These are phyloP conservation scores for Notoglanidium macrostoma DNA, from an alignment of 2,797 vertebrate genomes.

Conservation along the genomic window DNA sequence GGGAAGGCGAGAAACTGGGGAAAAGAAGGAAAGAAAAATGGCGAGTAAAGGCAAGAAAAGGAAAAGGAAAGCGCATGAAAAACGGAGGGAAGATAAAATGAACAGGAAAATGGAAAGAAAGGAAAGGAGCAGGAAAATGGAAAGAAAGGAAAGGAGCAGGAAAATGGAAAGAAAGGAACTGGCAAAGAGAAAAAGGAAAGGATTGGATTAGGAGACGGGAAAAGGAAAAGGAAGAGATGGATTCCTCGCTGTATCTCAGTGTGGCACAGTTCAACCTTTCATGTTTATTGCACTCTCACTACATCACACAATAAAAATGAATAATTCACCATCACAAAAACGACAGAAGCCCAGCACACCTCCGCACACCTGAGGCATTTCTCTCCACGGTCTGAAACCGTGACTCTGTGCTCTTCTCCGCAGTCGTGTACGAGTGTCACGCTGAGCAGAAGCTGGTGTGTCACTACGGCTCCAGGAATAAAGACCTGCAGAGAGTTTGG, in stretches of 20 bases:
- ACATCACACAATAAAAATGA: background rate
- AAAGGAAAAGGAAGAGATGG: background rate
- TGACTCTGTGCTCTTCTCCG: background rate
- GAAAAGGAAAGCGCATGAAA: background rate
- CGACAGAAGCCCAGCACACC: background rate
- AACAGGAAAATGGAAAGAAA: too few species aligned
- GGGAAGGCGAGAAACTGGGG: background rate
- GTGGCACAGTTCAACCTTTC: background rate
- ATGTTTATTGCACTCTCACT: background rate
- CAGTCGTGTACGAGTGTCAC: slow-evolving; percentile 50
- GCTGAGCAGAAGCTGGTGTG: slow-evolving; percentile 56
- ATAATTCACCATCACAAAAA: background rate
- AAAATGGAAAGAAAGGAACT: too few species aligned
- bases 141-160: too few species aligned
- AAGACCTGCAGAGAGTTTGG: slow-evolving; percentile 57
- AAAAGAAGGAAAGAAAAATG: background rate
- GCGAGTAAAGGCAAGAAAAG: background rate
- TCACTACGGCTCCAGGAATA: slow-evolving; percentile 32
- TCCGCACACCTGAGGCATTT: background rate
- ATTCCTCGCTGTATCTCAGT: background rate
- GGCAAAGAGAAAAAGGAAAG: background rate
- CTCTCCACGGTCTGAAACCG: too few species aligned
- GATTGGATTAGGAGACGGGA: background rate
- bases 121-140: background rate
- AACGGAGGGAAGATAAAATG: too few species aligned